Evolutionary conservation across 2,797 vertebrate species (phyloP).

Genomic region (Falco rusticolus): DNA sequence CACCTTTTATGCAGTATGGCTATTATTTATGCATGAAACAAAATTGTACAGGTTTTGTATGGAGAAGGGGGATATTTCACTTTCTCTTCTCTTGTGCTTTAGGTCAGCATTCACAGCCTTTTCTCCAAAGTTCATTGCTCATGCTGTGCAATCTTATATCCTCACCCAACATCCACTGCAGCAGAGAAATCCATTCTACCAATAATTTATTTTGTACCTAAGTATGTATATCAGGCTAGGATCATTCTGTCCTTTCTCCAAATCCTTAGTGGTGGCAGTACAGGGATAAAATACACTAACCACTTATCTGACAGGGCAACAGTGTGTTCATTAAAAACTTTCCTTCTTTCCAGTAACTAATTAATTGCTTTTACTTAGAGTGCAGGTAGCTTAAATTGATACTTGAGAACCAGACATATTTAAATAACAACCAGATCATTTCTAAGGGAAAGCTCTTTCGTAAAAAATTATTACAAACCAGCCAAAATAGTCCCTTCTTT

Average conservation of each 20-base stretch:
- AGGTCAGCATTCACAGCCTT: not conserved
- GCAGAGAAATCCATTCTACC: not conserved
- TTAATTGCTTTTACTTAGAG: not conserved
- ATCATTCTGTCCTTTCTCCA: not conserved
- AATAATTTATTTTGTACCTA: not conserved
- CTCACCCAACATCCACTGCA: not conserved
- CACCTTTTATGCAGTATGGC: constrained; percentile 17
- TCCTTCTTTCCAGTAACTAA: not conserved
- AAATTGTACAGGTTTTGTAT: not conserved
- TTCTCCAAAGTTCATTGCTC: not conserved
- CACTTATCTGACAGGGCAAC: not conserved
- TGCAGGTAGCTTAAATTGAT: not conserved
- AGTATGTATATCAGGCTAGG: not conserved
- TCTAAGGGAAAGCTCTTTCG: not conserved
- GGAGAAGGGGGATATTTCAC: not conserved
- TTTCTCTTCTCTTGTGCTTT: not conserved
- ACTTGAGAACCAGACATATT: not conserved
- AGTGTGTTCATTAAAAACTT: not conserved
- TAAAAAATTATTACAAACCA: not conserved
- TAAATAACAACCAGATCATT: not conserved
- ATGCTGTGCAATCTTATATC: not conserved
- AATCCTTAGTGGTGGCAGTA: not conserved
- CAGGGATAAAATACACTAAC: not conserved
- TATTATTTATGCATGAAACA: constrained; percentile 60
- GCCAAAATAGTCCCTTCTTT: not conserved